These are phyloP conservation scores for Platorchestia sp. DNA, from an alignment of 1,140 invertebrate species.

Conservation along the genomic window DNA sequence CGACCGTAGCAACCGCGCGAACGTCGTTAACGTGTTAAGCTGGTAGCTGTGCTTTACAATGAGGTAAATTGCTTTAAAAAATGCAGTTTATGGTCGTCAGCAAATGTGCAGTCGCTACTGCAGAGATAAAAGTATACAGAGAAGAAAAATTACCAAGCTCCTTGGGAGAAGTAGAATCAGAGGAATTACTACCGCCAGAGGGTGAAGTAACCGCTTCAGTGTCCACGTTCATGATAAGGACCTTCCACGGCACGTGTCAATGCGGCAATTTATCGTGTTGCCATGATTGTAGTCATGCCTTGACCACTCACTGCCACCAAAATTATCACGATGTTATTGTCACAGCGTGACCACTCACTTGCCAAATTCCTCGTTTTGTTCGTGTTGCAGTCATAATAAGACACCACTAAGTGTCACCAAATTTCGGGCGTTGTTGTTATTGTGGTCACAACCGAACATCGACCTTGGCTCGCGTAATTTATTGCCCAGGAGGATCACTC, in stretches of 20 bases:
- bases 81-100: background rate
- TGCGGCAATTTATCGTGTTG: background rate
- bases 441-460: background rate
- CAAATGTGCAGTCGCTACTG: background rate
- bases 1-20: no score
- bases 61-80: background rate
- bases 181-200: background rate
- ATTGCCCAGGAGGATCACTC: background rate
- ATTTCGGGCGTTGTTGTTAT: background rate
- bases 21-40: no score
- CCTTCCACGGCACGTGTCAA: background rate
- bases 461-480: background rate
- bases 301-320: background rate
- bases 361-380: background rate
- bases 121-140: background rate
- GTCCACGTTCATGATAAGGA: background rate
- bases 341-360: background rate
- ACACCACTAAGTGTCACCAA: background rate
- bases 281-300: background rate
- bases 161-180: background rate
- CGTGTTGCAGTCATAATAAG: background rate
- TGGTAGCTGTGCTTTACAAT: background rate
- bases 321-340: background rate
- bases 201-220: background rate
- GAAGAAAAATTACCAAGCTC: background rate